Evolutionary conservation across 2,797 vertebrate genomes (phyloP), one percentile per base, ranked within the genome.

Genomic region (Sebastes matsubarae): DNA sequence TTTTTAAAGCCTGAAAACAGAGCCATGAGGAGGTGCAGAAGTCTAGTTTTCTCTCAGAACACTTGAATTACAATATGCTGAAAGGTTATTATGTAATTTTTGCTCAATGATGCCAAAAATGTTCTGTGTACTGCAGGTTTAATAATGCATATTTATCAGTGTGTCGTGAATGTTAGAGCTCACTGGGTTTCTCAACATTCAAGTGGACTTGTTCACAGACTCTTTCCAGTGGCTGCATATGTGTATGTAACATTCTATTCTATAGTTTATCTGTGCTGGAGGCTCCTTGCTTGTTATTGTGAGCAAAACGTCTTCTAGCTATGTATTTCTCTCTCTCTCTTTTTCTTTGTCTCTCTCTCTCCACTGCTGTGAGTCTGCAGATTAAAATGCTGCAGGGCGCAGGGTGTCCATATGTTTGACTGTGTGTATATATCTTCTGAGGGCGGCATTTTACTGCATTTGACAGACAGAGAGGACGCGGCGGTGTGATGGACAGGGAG

Each of bases 261-360:
- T 68, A 38, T 83, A 14, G 69, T 86, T 85, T 84, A 86, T 90
- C 73, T 81, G 38, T 55, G 84, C 90, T 92, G 46, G 66, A 88
- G 90, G 90, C 82, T 83, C 29, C 63, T 73, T 72, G 72, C 86
- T 85, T 92, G 86, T 92, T 89, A 90, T 85, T 89, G 75, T 64
- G 58, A 92, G 80, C 72, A 87, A 89, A 92, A 89, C 75, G 67
- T 87, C 85, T 91, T 88, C 80, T 38, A 88, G 88, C 82, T 75
- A 57, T 84, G 32, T 75, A 68, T 91, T 71, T 77, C 79, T 67
- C 72, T 82, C 66, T 81, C 52, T 73, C 18, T 63, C 34, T 69
- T 11, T 20, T 16, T 65, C 63, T 76, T 8, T 63, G 11, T 73
- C 16, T 50, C 12, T 54, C 12, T 54, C 30, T 75, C 58, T 59